Evolutionary conservation across 2,888 invertebrate genomes (phyloP).

Genomic region (Drosophila niveifrons): DNA sequence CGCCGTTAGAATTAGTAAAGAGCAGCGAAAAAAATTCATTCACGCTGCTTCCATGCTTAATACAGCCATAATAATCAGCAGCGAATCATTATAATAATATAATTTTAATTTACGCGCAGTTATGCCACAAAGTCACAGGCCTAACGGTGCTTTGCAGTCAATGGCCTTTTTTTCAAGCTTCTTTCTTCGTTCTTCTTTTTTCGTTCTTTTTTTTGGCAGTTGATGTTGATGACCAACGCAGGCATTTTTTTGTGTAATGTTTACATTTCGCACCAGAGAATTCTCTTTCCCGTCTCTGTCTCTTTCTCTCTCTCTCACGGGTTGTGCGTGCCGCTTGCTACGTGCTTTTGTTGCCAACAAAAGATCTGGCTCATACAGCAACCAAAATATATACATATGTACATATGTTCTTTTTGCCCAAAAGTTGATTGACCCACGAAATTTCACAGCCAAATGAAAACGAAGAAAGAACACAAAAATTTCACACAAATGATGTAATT

Average conservation of each 20-base stretch:
- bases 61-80: slow-evolving; percentile 61
- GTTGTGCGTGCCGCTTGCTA: slow-evolving; percentile 32
- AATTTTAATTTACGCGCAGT: slow-evolving; percentile 68
- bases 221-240: slow-evolving; percentile 36
- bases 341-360: slow-evolving; percentile 75
- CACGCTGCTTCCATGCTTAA: slow-evolving; percentile 52
- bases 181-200: slow-evolving; percentile 3
- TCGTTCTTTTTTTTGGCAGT: slow-evolving; percentile 35
- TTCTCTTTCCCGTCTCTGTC: slow-evolving; percentile 6
- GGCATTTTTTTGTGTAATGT: slow-evolving; percentile 74
- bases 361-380: slow-evolving; percentile 64
- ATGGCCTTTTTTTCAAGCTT: slow-evolving; percentile 46
- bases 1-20: slow-evolving; percentile 77
- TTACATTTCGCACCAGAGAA: slow-evolving; percentile 72
- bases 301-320: neutral
- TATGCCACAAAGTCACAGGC: slow-evolving; percentile 62
- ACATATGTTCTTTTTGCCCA: slow-evolving; percentile 63
- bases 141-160: slow-evolving; percentile 62
- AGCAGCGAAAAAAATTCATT: slow-evolving; percentile 63
- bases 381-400: slow-evolving; percentile 19
- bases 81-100: slow-evolving; percentile 58
- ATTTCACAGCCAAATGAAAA: slow-evolving; percentile 51
- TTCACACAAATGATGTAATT: slow-evolving; percentile 79
- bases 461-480: slow-evolving; percentile 58
- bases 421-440: slow-evolving; percentile 76